These are phyloP conservation scores for Nephrotoma appendiculata DNA, from an alignment of 2,888 invertebrate species.

Conservation along the genomic window DNA sequence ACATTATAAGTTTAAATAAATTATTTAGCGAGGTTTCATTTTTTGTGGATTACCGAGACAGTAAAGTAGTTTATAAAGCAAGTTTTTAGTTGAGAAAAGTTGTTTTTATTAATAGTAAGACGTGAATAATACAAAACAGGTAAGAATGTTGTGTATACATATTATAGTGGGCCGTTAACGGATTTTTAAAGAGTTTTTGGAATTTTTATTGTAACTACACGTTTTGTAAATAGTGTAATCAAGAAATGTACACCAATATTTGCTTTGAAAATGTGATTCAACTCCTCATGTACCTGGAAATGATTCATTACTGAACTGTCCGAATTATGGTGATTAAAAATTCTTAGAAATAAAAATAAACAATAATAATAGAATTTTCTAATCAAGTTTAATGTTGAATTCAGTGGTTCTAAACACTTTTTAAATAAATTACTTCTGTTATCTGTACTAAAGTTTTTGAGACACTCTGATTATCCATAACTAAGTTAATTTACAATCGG, in stretches of 20 bases:
- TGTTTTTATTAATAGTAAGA: not conserved
- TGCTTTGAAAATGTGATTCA: not conserved
- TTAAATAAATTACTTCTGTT: not conserved
- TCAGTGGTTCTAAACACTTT: not conserved
- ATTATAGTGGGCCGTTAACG: not conserved
- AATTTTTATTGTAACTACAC: not conserved
- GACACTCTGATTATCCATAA: not conserved
- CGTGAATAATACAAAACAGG: not conserved
- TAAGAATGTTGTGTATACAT: not conserved
- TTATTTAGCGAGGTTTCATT: not conserved
- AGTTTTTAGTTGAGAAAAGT: not conserved
- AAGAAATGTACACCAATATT: not conserved
- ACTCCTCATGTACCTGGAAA: not conserved
- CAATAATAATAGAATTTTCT: no score
- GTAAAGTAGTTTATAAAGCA: not conserved
- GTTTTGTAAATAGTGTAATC: not conserved
- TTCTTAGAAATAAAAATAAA: not conserved
- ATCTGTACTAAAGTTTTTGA: not conserved
- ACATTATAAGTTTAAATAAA: not conserved
- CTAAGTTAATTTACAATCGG: not conserved
- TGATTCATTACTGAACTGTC: not conserved
- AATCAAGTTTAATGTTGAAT: not conserved
- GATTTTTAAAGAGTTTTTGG: not conserved
- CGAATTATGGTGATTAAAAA: not conserved
- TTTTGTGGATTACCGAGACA: not conserved